Evolutionary conservation across 2,113 vertebrate genomes (phyloP).

Genomic region (Candoia aspera): DNA sequence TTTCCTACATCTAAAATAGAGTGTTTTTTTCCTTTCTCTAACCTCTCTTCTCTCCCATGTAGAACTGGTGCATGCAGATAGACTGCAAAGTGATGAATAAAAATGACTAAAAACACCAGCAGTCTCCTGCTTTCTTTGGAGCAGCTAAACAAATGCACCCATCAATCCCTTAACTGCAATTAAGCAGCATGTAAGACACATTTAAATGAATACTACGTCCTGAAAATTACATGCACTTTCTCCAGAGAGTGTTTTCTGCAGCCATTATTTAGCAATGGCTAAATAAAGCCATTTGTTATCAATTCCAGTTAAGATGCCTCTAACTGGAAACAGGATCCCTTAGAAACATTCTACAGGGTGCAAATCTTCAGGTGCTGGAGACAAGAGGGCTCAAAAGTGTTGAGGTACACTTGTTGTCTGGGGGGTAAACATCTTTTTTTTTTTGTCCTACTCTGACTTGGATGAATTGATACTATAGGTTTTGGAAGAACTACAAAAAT

Average conservation of each 20-base stretch:
- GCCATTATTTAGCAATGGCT: background rate
- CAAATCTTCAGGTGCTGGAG: background rate
- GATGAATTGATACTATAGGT: background rate
- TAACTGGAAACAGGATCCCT: background rate
- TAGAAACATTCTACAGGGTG: background rate
- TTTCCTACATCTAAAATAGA: background rate
- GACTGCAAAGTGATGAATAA: background rate
- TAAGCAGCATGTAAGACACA: slow-evolving; percentile 15
- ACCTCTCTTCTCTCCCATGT: background rate
- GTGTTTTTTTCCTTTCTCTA: background rate
- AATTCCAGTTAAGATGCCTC: slow-evolving; percentile 10
- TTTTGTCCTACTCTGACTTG: background rate
- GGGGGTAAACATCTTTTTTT: background rate
- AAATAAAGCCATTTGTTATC: slow-evolving; percentile 21
- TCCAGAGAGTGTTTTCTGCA: background rate
- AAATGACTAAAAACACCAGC: background rate
- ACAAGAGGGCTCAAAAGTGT: background rate
- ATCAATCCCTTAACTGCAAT: slow-evolving; percentile 15
- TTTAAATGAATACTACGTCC: slow-evolving; percentile 21
- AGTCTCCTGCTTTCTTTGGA: background rate
- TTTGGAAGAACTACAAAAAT: background rate
- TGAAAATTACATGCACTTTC: slow-evolving; percentile 30
- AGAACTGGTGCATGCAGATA: background rate
- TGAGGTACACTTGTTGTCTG: background rate
- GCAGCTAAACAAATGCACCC: slow-evolving; percentile 37